Evolutionary conservation across 2,888 invertebrate genomes (phyloP).

Genomic region (Oxystoma pomonae): DNA sequence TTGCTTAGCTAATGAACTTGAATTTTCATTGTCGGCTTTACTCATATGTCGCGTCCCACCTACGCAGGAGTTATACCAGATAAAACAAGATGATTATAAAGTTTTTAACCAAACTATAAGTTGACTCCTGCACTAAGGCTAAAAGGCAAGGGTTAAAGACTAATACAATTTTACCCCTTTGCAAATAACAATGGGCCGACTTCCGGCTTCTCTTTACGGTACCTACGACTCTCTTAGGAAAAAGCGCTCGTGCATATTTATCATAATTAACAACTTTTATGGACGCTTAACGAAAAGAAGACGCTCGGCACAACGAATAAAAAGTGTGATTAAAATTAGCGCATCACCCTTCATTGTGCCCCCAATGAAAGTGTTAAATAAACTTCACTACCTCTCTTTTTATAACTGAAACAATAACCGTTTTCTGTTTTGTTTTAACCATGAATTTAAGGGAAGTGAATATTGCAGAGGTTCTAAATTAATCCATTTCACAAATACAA

Average conservation of each 20-base stretch:
- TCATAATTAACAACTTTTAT: slow-evolving; percentile 52
- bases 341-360: slow-evolving; percentile 37
- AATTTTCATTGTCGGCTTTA: no score
- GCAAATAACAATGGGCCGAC: slow-evolving; percentile 48
- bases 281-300: slow-evolving; percentile 44
- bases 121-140: no score
- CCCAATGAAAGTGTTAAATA: slow-evolving; percentile 10
- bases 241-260: slow-evolving; percentile 49
- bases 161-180: slow-evolving; percentile 47
- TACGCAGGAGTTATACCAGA: no score
- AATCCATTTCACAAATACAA: no score
- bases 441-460: no score
- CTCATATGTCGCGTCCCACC: no score
- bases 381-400: background rate
- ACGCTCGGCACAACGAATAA: slow-evolving; percentile 42
- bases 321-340: slow-evolving; percentile 45
- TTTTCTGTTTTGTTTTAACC: background rate
- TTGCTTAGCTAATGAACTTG: no score
- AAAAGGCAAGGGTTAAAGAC: slow-evolving; percentile 50
- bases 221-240: slow-evolving; percentile 50
- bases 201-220: slow-evolving; percentile 39
- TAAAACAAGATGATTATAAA: no score
- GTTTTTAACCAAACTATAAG: no score
- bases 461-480: no score
- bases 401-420: background rate